Evolutionary conservation across 2,888 invertebrate genomes (phyloP), one percentile per base, ranked within the genome.

Genomic region (Enoplolaimus lenunculus): DNA sequence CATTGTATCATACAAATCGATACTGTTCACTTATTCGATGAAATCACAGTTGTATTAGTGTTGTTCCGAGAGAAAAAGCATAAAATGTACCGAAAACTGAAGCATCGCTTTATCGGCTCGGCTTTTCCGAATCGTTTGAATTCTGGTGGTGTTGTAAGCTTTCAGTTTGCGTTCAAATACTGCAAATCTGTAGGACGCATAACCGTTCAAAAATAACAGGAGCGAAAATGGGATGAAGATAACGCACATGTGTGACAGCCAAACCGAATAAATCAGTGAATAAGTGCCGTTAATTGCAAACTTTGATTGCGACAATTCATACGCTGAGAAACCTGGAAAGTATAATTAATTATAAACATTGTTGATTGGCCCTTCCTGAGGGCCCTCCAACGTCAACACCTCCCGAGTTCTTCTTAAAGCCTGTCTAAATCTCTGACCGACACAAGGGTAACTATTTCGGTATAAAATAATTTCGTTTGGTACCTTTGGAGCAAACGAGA

Each of bases 201-300:
- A 45, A 21, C 45, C 34, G 31, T 66, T 66, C 3, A 66, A 7
- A 34, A 34, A 31, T 2, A 34, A 90, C 76, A 95, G 85, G 73
- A 89, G 88, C 70, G 88, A 85, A 81, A 97, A 91, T 1, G 97
- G 97, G 76, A 95, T 86, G 77, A 92, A 87, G 82, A 94, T 93
- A 87, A 93, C 90, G 77, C 94, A 89, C 74, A 94, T 86, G 77
- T 95, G 86, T 83, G 95, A 94, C 83, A 93, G 86, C 90, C 93
- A 93, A 80, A 92, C 89, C 74, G 93, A 90, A 83, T 95, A 97
- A 62, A 93, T 86, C 59, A 66, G 30, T 26, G 34, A 34, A 31
- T 66, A 66, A 34, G 33, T 21, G 2, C 21, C 45, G 21, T 45
- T 21, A 7, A 45, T 45, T 13, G 45, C 45, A 45, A 45, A 45